Evolutionary conservation across 2,113 vertebrate genomes (phyloP).

Genomic region (Copsychus sechellarum): DNA sequence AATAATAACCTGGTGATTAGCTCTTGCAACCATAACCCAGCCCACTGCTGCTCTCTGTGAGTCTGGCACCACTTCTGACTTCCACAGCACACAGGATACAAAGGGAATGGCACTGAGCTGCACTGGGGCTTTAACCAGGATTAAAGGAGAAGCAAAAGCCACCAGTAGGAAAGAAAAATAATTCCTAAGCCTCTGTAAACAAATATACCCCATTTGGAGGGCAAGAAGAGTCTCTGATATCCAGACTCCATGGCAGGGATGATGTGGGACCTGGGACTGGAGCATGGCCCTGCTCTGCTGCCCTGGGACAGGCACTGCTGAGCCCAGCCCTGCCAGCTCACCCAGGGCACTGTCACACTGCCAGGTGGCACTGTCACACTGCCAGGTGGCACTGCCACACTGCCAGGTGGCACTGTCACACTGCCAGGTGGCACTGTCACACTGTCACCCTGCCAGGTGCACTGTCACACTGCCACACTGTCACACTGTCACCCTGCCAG

Average conservation of each 20-base stretch:
- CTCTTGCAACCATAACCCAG: constrained; percentile 28
- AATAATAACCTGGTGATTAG: constrained; percentile 58
- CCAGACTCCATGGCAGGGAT: not conserved
- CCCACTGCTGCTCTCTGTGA: constrained; percentile 24
- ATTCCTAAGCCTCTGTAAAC: not conserved
- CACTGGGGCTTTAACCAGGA: not conserved
- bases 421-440: no score
- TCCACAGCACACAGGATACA: not conserved
- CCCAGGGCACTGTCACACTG: not conserved
- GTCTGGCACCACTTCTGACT: not conserved
- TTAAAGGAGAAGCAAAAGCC: constrained; percentile 10
- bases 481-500: no score
- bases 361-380: not conserved
- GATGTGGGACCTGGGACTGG: rapidly evolving
- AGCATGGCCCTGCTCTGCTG: not conserved
- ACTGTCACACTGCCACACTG: no score
- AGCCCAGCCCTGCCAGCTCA: not conserved
- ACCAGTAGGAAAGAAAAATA: not conserved
- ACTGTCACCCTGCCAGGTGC: no score
- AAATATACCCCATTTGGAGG: not conserved
- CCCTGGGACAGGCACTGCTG: not conserved
- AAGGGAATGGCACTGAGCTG: constrained; percentile 19
- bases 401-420: no score
- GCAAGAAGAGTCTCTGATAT: not conserved
- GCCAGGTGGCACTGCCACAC: no score